Percentiles rank a stretch among this genome's conserved stretches.
Conservation (phyloP, 2,888 invertebrate genomes). For the Agonum fuliginosum region DNA sequence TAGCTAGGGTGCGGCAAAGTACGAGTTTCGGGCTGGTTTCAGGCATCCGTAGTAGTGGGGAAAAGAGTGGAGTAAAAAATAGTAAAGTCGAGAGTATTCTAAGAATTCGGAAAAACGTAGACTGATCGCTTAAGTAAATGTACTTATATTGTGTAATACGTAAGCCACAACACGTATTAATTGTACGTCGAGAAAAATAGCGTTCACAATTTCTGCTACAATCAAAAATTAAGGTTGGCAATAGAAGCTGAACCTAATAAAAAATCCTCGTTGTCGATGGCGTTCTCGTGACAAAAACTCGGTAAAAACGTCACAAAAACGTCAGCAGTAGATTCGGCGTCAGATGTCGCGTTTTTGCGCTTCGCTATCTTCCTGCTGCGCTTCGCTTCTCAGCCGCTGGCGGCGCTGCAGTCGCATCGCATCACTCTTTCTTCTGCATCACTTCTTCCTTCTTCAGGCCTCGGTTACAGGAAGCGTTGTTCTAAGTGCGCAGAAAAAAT, state of each 20-base stretch:
- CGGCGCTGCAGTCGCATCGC: constrained; percentile 48
- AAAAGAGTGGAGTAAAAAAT: no score
- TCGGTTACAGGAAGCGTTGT: not conserved
- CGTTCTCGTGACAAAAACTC: constrained; percentile 37
- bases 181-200: no score
- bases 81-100: no score
- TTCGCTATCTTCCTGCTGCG: constrained; percentile 25
- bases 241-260: constrained; percentile 47
- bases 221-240: constrained; percentile 51
- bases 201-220: constrained; percentile 33
- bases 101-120: no score
- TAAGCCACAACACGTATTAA: no score
- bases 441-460: constrained; percentile 13
- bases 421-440: constrained; percentile 47
- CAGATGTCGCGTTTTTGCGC: constrained; percentile 55
- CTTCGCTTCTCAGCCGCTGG: constrained; percentile 12
- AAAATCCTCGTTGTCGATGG: constrained; percentile 51
- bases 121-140: no score
- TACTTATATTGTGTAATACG: no score
- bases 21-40: no score
- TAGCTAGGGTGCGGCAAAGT: no score
- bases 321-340: constrained; percentile 57
- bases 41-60: no score
- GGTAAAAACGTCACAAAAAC: constrained; percentile 52
- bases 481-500: constrained; percentile 35